Percentiles rank a stretch among this genome's conserved stretches.
Evolutionary conservation across 2,888 invertebrate species (phyloP).

Genomic region (Drosophila multiciliata): DNA sequence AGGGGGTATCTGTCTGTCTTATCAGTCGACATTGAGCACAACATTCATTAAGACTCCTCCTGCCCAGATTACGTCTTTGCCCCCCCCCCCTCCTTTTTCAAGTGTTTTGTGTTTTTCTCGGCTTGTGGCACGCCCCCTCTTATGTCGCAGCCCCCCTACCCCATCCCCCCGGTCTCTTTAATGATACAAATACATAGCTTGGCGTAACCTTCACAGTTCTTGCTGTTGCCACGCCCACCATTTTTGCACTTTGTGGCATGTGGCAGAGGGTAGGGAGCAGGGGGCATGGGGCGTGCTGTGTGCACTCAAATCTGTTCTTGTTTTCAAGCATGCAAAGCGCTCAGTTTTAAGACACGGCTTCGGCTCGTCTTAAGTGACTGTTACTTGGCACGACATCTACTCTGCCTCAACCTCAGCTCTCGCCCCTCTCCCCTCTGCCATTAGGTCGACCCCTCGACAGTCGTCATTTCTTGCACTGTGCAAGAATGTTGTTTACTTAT

Average conservation of each 20-base stretch:
- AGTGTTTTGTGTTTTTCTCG: slow-evolving; percentile 52
- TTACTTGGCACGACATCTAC: slow-evolving; percentile 64
- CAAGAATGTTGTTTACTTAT: not conserved
- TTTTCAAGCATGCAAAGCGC: slow-evolving; percentile 64
- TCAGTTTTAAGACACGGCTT: slow-evolving; percentile 61
- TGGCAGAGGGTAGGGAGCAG: no score
- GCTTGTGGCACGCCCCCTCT: slow-evolving; percentile 39
- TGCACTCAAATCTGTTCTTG: slow-evolving; percentile 76
- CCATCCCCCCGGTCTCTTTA: slow-evolving; percentile 4
- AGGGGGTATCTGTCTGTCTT: slow-evolving; percentile 19
- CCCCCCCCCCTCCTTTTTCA: not conserved
- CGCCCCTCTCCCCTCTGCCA: not conserved
- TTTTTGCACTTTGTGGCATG: not conserved
- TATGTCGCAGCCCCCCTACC: slow-evolving; percentile 8
- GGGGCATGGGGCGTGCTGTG: slow-evolving; percentile 21
- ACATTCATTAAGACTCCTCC: slow-evolving; percentile 73
- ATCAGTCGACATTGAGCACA: slow-evolving; percentile 59
- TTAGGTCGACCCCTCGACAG: not conserved
- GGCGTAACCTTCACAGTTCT: slow-evolving; percentile 32
- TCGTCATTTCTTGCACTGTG: not conserved
- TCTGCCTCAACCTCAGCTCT: not conserved
- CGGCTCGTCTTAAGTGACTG: slow-evolving; percentile 69
- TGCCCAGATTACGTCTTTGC: slow-evolving; percentile 53
- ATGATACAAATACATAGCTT: slow-evolving; percentile 46
- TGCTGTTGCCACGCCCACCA: slow-evolving; percentile 34